Evolutionary conservation across 2,888 invertebrate genomes (phyloP), one percentile per base, ranked within the genome.

Genomic region (Ormia ochracea): DNA sequence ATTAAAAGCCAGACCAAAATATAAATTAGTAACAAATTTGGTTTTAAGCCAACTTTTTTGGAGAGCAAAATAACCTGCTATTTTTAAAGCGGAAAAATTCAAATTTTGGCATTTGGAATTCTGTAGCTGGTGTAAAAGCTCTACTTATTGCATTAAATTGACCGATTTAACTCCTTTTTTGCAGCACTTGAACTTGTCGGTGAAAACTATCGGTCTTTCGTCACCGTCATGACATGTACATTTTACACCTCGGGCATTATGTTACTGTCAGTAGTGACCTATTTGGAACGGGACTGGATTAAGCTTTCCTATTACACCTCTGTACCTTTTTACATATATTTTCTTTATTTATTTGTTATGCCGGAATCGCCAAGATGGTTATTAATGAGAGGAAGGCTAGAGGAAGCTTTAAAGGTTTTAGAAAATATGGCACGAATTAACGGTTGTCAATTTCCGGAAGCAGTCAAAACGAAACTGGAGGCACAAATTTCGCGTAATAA

Each of bases 301-400:
- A 91, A 92, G 31, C 90, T 98, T 1, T 94, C 96, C 0, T 89
- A 96, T 81, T 94, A 93, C 12, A 96, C 96, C 12, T 96, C 97
- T 0, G 90, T 94, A 6, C 98, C 97, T 3, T 97, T 97, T 89
- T 91, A 95, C 48, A 89, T 94, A 1, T 96, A 97, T 87, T 96
- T 96, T 85, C 90, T 95, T 7, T 96, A 96, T 86, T 94, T 95
- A 93, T 94, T 95, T 89, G 94, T 95, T 82, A 91, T 97, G 85
- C 97, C 97, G 0, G 97, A 97, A 90, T 97, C 96, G 6, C 96
- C 97, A 1, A 91, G 97, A 83, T 97, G 97, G 97, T 91, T 97
- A n/a, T 89, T 97, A 23, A 95, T 96, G 86, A 94, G 94, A 86
- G 96, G 95, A 12, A 92, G 94, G 77, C 91, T 96, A 36, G 94